Percentiles rank a stretch among this genome's conserved stretches.
Conservation (phyloP, 2,797 vertebrate genomes). For the Carduelis carduelis region DNA sequence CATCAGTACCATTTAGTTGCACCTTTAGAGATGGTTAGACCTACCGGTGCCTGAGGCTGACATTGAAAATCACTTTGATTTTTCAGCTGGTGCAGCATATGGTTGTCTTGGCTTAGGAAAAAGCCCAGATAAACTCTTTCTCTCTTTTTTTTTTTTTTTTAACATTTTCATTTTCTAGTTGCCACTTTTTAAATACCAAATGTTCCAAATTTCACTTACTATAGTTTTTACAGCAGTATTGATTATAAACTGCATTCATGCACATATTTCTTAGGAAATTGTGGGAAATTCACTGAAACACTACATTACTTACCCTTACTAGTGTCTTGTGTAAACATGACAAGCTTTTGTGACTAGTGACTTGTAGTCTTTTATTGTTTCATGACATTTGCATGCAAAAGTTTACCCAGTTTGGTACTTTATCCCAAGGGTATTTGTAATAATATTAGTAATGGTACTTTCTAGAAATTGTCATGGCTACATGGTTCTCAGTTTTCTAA, state of each 20-base stretch:
- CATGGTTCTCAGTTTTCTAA: not conserved
- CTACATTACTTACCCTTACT: not conserved
- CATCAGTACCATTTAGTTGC: not conserved
- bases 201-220: not conserved
- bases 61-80: conserved; percentile 32
- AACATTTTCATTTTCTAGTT: not conserved
- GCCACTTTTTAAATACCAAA: not conserved
- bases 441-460: not conserved
- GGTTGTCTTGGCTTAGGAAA: not conserved
- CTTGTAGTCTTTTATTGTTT: not conserved
- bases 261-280: not conserved
- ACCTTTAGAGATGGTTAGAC: not conserved
- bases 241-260: not conserved
- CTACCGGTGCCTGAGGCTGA: conserved; percentile 4
- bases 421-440: not conserved
- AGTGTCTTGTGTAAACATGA: not conserved
- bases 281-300: not conserved
- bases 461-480: not conserved
- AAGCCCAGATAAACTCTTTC: not conserved
- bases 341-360: not conserved
- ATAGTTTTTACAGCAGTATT: not conserved
- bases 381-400: not conserved
- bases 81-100: conserved; percentile 2
- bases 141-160: not conserved
- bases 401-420: not conserved